Base-by-base conservation (phyloP, 92 coral and sea anemone species). In the Zoanthus gigantus region DNA sequence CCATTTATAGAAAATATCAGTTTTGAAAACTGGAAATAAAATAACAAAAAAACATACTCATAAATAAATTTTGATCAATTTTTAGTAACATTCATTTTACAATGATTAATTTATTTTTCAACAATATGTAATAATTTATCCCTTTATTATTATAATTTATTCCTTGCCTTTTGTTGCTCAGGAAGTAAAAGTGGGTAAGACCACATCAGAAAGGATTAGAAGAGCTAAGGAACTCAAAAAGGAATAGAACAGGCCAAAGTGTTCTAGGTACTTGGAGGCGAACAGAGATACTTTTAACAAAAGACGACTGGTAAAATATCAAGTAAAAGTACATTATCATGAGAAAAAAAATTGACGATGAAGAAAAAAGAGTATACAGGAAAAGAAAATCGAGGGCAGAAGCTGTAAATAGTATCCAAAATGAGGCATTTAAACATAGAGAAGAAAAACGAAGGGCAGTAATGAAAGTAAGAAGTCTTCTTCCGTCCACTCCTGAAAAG, bases 401-500 rank as follows among this genome's bases (percentile, higher is more conserved):
- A 31, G 9, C 18, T 0, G 7, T 4, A 71, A 34, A 0, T 7
- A 30, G 6, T 23, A 71, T 16, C n/a, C 3, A 31, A 18, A 10
- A 31, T 71, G 76, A 13, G 7, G 16, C 47, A 31, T 37, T 71
- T 71, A 34, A 71, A 34, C 48, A 31, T 4, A 72, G 84, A 65
- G 72, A 58, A 61, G 80, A 86, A 65, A 77, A 72, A 23, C 23
- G 23, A 63, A 82, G 71, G 50, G 14, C 34, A 87, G 77, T 87
- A 2, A 71, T 57, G 48, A 77, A 67, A 67, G 42, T 76, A 2
- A 77, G 17, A 31, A 77, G 69, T 17, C 11, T 37, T 31, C 85
- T 87, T 23, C 90, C 85, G 18, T 47, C 79, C 18, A 75, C 77
- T 60, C 90, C 90, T 1, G 76, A 50, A 53, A 87, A 87, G 9